Base-by-base conservation (phyloP, 2,113 vertebrate genomes). In the Eulacestoma nigropectus region DNA sequence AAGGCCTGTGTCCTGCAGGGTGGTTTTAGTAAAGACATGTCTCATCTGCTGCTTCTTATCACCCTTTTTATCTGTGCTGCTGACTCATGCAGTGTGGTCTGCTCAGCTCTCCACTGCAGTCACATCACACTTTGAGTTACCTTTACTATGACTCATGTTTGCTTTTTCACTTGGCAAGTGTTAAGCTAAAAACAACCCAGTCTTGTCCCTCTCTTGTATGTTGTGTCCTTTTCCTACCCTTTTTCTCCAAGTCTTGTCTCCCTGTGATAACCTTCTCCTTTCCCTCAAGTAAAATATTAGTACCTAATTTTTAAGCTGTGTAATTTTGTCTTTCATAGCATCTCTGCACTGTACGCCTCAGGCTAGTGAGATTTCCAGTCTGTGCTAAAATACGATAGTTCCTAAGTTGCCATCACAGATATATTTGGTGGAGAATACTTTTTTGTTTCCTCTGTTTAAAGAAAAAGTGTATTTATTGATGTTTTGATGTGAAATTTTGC, bases 41-140 rank as follows among this genome's bases (percentile, higher is more conserved):
- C 64, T 73, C 92, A 92, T 96, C 96, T 97, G 91, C 93, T 97
- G 87, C 90, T 92, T 75, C 96, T 97, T 98, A 97, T 97, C 97
- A 55, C 83, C 59, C 64, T 89, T 94, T 80, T 90, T 92, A 96
- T 98, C 98, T 96, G 47, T 59, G 83, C 52, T 96, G 95, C 94
- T 97, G 97, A 97, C 91, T 97, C 92, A 87, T 33, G 53, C 77
- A 39, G 64, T 91, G 88, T 84, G 96, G 92, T 97, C 95, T 97
- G 72, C 91, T 94, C 35, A 52, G 91, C 73, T 92, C 70, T 97
- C 94, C 89, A 39, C 78, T 64, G 74, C 93, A 96, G 94, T 96
- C 96, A 76, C 96, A 84, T 84, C 69, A 57, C 59, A 79, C 89
- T 91, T 93, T 7, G 80, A 93, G 42, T 88, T 96, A 92, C 94